These are phyloP conservation scores for Eulemur albifrons DNA, from an alignment of 2,797 vertebrate genomes.

Conservation along the genomic window DNA sequence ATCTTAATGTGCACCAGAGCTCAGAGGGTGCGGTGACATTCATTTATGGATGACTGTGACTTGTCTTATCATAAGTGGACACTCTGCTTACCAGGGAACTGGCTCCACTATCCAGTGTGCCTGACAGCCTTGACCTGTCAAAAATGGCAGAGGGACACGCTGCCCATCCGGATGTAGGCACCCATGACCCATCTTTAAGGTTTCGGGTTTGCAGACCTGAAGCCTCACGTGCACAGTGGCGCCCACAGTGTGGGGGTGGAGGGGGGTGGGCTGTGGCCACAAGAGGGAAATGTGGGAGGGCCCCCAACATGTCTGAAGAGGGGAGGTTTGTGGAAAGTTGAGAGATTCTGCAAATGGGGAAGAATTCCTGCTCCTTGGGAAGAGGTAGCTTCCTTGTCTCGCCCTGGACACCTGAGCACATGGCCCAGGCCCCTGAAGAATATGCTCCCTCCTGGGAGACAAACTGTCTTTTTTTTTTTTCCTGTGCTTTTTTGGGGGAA, in stretches of 20 bases:
- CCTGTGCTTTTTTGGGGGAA: background rate
- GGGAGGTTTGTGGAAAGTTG: background rate
- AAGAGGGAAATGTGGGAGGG: rapidly evolving
- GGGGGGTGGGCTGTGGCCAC: rapidly evolving
- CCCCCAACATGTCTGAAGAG: rapidly evolving
- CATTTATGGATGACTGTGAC: too few species aligned
- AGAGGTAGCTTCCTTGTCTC: background rate
- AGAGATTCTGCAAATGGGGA: background rate
- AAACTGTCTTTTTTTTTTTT: background rate
- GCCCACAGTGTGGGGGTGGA: too few species aligned
- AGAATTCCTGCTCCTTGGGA: background rate
- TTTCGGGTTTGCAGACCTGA: background rate
- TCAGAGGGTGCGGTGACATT: background rate
- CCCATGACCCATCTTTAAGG: too few species aligned
- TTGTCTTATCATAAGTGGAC: background rate
- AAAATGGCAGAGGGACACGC: background rate
- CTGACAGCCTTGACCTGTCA: background rate
- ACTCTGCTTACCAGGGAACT: background rate
- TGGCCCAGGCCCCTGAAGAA: too few species aligned
- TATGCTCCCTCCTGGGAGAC: background rate
- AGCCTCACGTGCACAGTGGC: too few species aligned
- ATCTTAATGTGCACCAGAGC: background rate
- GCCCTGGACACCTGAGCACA: background rate
- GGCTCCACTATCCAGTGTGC: background rate
- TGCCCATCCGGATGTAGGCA: rapidly evolving